Evolutionary conservation across 2,113 vertebrate species (phyloP).

Genomic region (Stigmatopora nigra): DNA sequence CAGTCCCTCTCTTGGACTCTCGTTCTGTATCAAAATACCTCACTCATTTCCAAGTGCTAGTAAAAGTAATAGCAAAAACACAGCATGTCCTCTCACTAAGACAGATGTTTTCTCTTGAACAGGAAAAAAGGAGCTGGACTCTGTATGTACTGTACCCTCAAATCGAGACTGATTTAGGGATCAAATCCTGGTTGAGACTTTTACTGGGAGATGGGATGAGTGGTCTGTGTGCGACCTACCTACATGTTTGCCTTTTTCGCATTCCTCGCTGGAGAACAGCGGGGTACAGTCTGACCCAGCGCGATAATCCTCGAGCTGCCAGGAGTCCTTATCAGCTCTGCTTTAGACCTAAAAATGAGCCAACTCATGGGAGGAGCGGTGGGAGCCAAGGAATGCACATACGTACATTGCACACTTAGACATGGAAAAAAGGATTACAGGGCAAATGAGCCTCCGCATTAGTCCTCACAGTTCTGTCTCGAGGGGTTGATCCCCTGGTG

Average conservation of each 20-base stretch:
- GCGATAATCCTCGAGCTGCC: conserved; percentile 43
- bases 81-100: conserved; percentile 30
- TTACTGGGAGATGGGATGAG: conserved; percentile 31
- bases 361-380: conserved; percentile 10
- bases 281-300: conserved; percentile 49
- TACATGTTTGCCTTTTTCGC: conserved; percentile 32
- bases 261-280: conserved; percentile 48
- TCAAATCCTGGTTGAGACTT: conserved; percentile 29
- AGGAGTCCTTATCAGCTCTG: conserved; percentile 53
- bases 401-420: conserved; percentile 7
- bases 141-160: conserved; percentile 10
- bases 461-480: neutral
- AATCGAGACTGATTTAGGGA: conserved; percentile 34
- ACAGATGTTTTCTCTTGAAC: neutral
- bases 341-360: conserved; percentile 24
- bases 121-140: neutral
- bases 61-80: conserved; percentile 34
- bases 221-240: conserved; percentile 28
- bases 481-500: too few species aligned
- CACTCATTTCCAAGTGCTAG: conserved; percentile 30
- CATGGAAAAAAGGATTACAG: neutral
- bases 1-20: neutral
- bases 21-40: conserved; percentile 32
- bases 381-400: conserved; percentile 27
- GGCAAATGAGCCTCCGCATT: conserved; percentile 4